Evolutionary conservation across 2,113 vertebrate genomes (phyloP).

Genomic region (Labrus mixtus): DNA sequence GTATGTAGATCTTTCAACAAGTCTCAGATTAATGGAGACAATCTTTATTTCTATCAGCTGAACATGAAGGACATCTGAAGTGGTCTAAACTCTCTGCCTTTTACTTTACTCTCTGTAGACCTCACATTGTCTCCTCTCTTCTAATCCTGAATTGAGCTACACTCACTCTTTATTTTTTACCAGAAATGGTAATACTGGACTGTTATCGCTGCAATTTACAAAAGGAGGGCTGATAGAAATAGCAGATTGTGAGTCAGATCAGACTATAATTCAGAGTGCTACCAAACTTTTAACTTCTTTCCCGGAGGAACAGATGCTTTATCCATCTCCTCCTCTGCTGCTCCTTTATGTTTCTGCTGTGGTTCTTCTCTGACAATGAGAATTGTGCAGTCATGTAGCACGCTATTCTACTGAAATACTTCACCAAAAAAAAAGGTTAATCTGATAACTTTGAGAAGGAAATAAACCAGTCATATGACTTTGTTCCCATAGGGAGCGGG

Average conservation of each 20-base stretch:
- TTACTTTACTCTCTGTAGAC: not conserved
- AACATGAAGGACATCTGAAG: conserved; percentile 7
- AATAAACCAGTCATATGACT: conserved; percentile 31
- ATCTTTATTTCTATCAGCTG: conserved; percentile 10
- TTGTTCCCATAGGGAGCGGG: conserved; percentile 33
- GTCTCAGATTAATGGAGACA: not conserved
- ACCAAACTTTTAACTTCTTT: conserved; percentile 48
- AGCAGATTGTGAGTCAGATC: conserved; percentile 42
- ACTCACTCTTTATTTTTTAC: conserved; percentile 11
- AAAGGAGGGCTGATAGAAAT: conserved; percentile 47
- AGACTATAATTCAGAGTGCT: conserved; percentile 34
- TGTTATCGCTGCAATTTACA: conserved; percentile 12
- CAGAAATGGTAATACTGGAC: not conserved
- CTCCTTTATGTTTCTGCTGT: conserved; percentile 28
- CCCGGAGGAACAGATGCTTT: conserved; percentile 69
- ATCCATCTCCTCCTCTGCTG: conserved; percentile 46
- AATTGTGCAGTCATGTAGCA: conserved; percentile 17
- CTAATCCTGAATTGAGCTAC: not conserved
- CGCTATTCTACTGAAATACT: conserved; percentile 27
- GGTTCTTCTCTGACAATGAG: conserved; percentile 26
- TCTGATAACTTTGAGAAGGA: conserved; percentile 53
- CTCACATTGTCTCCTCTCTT: not conserved
- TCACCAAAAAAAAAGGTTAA: conserved; percentile 12
- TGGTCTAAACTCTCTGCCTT: not conserved
- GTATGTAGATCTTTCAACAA: conserved; percentile 3